Evolutionary conservation across 2,113 vertebrate genomes (phyloP).

Genomic region (Paraplagusia blochii): DNA sequence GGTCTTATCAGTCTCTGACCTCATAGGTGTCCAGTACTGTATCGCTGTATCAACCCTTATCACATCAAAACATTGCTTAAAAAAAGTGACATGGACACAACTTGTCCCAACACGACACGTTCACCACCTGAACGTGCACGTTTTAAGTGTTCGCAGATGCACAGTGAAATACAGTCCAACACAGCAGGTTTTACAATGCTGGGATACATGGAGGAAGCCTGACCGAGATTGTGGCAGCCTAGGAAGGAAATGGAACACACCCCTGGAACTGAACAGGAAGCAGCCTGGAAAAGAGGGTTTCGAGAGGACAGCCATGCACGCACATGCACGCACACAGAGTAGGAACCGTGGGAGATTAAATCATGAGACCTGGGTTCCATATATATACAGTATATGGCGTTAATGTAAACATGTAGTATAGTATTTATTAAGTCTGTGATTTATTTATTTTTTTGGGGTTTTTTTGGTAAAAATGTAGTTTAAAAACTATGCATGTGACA

Average conservation of each 20-base stretch:
- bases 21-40: conserved; percentile 23
- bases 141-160: neutral
- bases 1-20: conserved; percentile 63
- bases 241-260: conserved; percentile 71
- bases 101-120: conserved; percentile 7
- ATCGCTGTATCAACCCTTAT: conserved; percentile 24
- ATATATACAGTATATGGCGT: neutral
- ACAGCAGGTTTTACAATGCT: conserved; percentile 27
- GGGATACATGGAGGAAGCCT: conserved; percentile 64
- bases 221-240: conserved; percentile 49
- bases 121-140: conserved; percentile 7
- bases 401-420: neutral
- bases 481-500: neutral
- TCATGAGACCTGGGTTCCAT: conserved; percentile 3
- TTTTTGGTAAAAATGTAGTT: neutral
- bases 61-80: conserved; percentile 16
- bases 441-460: neutral
- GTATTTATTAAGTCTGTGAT: neutral
- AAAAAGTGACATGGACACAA: conserved; percentile 18
- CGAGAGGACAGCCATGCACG: conserved; percentile 39
- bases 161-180: conserved; percentile 3
- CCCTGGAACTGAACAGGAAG: conserved; percentile 69
- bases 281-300: conserved; percentile 59
- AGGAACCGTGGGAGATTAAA: conserved; percentile 5
- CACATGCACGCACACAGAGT: conserved; percentile 17